Evolutionary conservation across 2,113 vertebrate species (phyloP).

Genomic region (Phainopepla nitens): DNA sequence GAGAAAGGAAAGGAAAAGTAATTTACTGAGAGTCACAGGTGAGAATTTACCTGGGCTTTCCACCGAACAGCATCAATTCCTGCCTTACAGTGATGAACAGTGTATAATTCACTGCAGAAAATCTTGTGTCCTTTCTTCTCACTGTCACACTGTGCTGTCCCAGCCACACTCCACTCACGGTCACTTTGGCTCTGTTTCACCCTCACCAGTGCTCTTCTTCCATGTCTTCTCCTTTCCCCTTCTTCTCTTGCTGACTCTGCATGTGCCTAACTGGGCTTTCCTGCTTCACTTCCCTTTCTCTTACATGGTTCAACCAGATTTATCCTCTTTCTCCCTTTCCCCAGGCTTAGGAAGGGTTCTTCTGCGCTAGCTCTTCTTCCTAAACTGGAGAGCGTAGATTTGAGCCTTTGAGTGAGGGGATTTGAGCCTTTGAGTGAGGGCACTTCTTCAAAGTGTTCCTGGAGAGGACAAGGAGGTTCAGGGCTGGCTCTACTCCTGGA

Average conservation of each 20-base stretch:
- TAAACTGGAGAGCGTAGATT: not conserved
- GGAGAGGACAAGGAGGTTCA: not conserved
- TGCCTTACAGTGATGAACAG: not conserved
- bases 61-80: not conserved
- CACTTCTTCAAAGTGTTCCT: not conserved
- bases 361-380: not conserved
- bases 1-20: not conserved
- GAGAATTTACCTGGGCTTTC: not conserved
- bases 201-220: not conserved
- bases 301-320: not conserved
- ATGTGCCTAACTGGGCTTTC: not conserved
- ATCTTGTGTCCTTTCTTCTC: not conserved
- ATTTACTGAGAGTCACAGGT: not conserved
- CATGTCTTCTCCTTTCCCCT: not conserved
- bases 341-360: not conserved
- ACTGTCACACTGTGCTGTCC: not conserved
- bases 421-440: not conserved
- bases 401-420: not conserved
- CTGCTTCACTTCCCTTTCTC: not conserved
- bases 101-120: not conserved
- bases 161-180: not conserved
- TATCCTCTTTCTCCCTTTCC: not conserved
- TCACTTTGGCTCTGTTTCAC: not conserved
- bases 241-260: not conserved
- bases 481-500: not conserved